These are phyloP conservation scores for Morone saxatilis DNA, from an alignment of 2,113 vertebrate species.

Conservation along the genomic window DNA sequence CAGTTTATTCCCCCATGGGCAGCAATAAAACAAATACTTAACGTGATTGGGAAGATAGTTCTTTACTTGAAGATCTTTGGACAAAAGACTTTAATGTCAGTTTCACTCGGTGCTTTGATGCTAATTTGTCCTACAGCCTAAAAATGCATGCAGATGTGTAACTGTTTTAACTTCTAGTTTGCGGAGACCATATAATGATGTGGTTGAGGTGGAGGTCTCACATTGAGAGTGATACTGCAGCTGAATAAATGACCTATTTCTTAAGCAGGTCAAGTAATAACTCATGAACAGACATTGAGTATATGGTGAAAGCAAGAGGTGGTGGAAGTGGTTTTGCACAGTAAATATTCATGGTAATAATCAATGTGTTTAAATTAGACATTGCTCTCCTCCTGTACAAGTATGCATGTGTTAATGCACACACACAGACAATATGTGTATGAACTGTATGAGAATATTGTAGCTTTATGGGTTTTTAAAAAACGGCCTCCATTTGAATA, in stretches of 20 bases:
- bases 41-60: not conserved
- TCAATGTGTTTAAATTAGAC: constrained; percentile 7
- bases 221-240: not conserved
- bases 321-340: constrained; percentile 15
- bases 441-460: constrained; percentile 14
- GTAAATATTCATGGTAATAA: constrained; percentile 1
- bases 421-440: constrained; percentile 1
- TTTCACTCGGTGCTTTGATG: constrained; percentile 31
- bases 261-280: not conserved
- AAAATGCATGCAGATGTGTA: not conserved
- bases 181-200: not conserved
- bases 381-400: not conserved
- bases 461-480: not conserved
- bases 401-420: constrained; percentile 10
- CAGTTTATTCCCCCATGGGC: not conserved
- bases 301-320: not conserved
- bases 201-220: not conserved
- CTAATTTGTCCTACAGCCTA: not conserved
- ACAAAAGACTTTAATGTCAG: not conserved
- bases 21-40: constrained; percentile 36
- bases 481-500: constrained; percentile 22
- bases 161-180: not conserved
- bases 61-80: not conserved
- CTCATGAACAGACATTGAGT: not conserved
- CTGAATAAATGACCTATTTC: not conserved